phyloP scores from a whole-genome alignment of 2,888 invertebrate species.

The Bibio marci region DNA sequence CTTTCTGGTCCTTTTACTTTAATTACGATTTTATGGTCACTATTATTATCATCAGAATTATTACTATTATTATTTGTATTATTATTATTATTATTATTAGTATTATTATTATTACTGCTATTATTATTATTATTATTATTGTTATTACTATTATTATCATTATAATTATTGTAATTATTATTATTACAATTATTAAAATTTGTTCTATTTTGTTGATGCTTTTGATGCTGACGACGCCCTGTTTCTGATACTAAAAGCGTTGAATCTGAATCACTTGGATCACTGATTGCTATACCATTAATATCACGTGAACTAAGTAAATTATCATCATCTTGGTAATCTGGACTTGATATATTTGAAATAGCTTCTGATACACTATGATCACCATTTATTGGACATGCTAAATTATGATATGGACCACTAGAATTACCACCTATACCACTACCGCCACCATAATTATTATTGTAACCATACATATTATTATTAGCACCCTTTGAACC shows the following conservation, averaged over 20 bases:
- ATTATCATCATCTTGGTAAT: conserved; percentile 74
- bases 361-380: conserved; percentile 72
- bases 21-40: conserved; percentile 71
- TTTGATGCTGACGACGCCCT: conserved; percentile 32
- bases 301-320: conserved; percentile 62
- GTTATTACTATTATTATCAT: conserved; percentile 51
- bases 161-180: conserved; percentile 24
- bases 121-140: conserved; percentile 32
- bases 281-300: conserved; percentile 68
- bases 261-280: conserved; percentile 78
- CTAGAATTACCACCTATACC: conserved; percentile 10
- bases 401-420: conserved; percentile 17
- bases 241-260: conserved; percentile 73
- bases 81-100: neutral
- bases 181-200: neutral
- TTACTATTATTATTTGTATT: conserved; percentile 14
- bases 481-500: conserved; percentile 40
- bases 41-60: conserved; percentile 34
- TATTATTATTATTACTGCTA: no score
- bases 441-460: conserved; percentile 2
- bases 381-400: conserved; percentile 36
- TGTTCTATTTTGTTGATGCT: neutral
- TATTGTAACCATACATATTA: conserved; percentile 4
- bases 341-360: conserved; percentile 78
- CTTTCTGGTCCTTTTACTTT: conserved; percentile 38